phyloP scores from a whole-genome alignment of 2,113 vertebrate species.

The Glaucomys volans region DNA sequence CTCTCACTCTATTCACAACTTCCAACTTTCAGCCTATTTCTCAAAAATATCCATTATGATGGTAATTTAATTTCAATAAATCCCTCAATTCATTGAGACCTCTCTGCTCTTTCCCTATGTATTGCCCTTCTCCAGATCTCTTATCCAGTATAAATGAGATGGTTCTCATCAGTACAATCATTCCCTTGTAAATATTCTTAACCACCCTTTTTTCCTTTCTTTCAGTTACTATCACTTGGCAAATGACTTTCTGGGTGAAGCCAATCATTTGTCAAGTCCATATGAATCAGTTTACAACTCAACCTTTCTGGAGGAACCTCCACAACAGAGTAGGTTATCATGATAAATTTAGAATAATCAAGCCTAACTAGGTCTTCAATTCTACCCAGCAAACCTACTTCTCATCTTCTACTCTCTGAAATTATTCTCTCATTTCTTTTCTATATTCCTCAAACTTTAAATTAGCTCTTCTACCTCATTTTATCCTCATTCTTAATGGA shows the following conservation, averaged over 20 bases:
- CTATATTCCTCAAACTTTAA: constrained; percentile 1
- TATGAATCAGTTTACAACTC: neutral
- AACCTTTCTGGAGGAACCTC: neutral
- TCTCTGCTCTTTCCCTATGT: neutral
- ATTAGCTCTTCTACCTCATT: neutral
- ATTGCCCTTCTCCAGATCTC: neutral
- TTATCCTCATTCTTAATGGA: neutral
- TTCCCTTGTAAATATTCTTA: constrained; percentile 21
- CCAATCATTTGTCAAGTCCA: neutral
- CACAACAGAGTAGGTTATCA: neutral
- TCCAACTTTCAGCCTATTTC: neutral
- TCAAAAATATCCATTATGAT: neutral
- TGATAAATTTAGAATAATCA: neutral
- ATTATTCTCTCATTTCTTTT: constrained; percentile 11
- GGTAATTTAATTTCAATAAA: neutral
- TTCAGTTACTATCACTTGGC: neutral
- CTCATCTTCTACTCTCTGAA: neutral
- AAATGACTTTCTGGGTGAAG: neutral
- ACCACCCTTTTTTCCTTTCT: neutral
- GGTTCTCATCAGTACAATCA: neutral
- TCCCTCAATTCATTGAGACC: neutral
- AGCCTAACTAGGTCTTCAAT: neutral
- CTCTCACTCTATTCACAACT: neutral
- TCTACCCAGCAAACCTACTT: neutral
- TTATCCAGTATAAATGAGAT: neutral